Conservation (phyloP, 2,888 invertebrate species). For the Drosophila formosana region DNA sequence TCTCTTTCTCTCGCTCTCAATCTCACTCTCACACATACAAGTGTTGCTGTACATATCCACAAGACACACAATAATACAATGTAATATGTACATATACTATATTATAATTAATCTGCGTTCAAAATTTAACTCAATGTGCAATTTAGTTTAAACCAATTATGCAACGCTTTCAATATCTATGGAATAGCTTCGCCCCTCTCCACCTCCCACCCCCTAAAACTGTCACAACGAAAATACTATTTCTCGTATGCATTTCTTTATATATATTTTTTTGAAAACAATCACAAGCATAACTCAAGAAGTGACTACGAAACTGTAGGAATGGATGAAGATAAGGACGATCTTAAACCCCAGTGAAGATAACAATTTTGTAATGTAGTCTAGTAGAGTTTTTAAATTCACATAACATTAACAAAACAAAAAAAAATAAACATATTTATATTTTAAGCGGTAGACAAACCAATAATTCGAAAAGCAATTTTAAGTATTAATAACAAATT, state of each 20-base stretch:
- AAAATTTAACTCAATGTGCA: conserved; percentile 76
- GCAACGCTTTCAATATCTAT: conserved; percentile 52
- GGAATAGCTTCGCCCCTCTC: conserved; percentile 46
- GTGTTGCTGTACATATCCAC: conserved; percentile 69
- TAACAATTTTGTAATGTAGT: conserved; percentile 71
- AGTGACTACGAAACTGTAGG: conserved; percentile 33
- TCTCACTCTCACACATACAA: conserved; percentile 21
- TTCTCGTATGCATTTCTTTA: conserved; percentile 51
- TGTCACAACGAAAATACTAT: conserved; percentile 65
- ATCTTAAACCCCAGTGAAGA: conserved; percentile 69
- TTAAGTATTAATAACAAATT: conserved; percentile 76
- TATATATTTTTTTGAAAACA: conserved; percentile 28
- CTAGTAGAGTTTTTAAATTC: conserved; percentile 70
- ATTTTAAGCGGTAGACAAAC: conserved; percentile 42
- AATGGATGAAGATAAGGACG: conserved; percentile 15
- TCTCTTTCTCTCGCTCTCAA: background rate
- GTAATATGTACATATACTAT: conserved; percentile 73
- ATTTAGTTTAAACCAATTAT: conserved; percentile 71
- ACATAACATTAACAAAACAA: conserved; percentile 42
- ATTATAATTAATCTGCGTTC: conserved; percentile 69
- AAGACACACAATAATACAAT: conserved; percentile 60
- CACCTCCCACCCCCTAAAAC: conserved; percentile 39
- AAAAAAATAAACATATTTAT: conserved; percentile 29
- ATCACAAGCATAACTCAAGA: conserved; percentile 25
- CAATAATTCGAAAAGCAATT: conserved; percentile 75